Evolutionary conservation across 2,888 invertebrate genomes (phyloP), one percentile per base, ranked within the genome.

Genomic region (Cabera pusaria): DNA sequence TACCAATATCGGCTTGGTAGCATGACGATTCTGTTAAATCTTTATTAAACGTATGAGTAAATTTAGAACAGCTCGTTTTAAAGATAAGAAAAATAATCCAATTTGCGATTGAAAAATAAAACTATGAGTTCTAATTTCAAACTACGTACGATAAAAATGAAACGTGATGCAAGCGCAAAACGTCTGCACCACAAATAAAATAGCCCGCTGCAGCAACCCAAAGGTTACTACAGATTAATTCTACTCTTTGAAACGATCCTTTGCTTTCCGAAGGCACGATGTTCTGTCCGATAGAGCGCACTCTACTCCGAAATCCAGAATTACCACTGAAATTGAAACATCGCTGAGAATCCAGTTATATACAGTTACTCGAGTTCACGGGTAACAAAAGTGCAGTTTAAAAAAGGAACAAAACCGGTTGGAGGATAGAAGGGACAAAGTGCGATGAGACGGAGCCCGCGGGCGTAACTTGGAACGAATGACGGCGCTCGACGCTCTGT

Each of bases 301-400:
- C 27, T 34, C 44, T 9, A 17, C 24, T 36, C 23, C 16, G 34
- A 49, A 51, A 46, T 25, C 44, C 21, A 28, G 37, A 42, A 46
- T 40, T 44, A 49, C 41, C 29, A 40, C 25, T 34, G 40, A 49
- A 51, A 55, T 53, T 47, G 51, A 52, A 55, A 42, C 43, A 34
- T 41, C 25, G 37, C 31, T 42, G 45, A 27, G 21, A 40, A 33
- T 40, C 39, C 21, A 28, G 39, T 39, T 33, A 45, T 48, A 56
- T 59, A 44, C 48, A 49, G 58, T 60, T 58, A 60, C 39, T 49
- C 29, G 28, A 26, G 44, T 40, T 48, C 44, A 41, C 23, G 37
- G 49, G 6, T 45, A 28, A 51, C 44, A 52, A 44, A 53, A 48
- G 44, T 49, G 44, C 44, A 38, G 40, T 57, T 54, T 26, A 28